phyloP scores from a whole-genome alignment of 2,888 invertebrate genomes.

The Caenorhabditis sinica region DNA sequence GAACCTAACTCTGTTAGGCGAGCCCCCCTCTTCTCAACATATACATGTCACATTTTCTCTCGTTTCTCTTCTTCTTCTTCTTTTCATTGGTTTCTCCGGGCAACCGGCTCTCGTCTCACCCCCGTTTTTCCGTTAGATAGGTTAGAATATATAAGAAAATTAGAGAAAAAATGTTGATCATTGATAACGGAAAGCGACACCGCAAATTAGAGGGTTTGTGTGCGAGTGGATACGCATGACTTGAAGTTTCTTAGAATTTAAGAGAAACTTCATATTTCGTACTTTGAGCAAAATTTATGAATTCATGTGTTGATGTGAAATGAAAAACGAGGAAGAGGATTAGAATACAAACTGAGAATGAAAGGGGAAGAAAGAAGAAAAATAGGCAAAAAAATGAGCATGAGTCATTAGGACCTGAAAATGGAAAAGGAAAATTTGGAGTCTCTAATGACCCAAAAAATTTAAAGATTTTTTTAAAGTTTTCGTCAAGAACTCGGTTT shows the following conservation, averaged over 20 bases:
- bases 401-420: too few relatives aligned
- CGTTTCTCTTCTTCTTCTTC: background rate
- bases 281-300: background rate
- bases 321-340: too few relatives aligned
- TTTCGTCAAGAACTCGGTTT: too few relatives aligned
- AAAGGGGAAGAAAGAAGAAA: too few relatives aligned
- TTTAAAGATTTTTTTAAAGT: too few relatives aligned
- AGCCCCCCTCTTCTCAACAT: background rate
- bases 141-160: background rate
- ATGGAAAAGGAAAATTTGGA: too few relatives aligned
- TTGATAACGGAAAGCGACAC: background rate
- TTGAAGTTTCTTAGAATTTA: too few relatives aligned
- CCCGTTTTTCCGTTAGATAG: background rate
- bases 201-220: slow-evolving; percentile 22
- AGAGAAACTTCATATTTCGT: too few relatives aligned
- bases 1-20: slow-evolving; percentile 35
- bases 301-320: background rate
- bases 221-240: background rate
- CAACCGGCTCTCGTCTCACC: slow-evolving; percentile 24
- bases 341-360: too few relatives aligned
- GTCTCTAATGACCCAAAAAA: too few relatives aligned
- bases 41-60: background rate
- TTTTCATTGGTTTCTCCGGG: slow-evolving; percentile 9
- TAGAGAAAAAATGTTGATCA: background rate
- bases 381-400: too few relatives aligned